These are phyloP conservation scores for Galendromus occidentalis DNA, from an alignment of 1,140 invertebrate genomes.

Conservation along the genomic window DNA sequence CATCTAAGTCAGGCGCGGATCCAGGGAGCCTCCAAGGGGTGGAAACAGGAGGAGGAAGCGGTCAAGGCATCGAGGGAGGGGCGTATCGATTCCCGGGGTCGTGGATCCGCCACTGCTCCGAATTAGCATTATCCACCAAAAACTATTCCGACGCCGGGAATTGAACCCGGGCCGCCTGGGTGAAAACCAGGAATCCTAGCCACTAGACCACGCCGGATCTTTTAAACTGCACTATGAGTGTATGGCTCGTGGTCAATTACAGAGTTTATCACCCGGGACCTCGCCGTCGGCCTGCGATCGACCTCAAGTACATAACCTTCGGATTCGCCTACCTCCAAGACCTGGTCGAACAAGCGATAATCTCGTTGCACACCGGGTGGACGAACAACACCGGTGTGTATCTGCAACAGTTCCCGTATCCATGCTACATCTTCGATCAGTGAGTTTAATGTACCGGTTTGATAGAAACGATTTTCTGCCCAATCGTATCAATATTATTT, in stretches of 20 bases:
- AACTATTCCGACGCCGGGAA: constrained; percentile 49
- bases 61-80: too few relatives aligned
- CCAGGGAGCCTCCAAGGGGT: too few relatives aligned
- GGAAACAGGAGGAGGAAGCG: too few relatives aligned
- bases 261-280: constrained; percentile 29
- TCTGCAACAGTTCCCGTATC: constrained; percentile 39
- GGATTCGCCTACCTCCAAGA: constrained; percentile 42
- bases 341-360: constrained; percentile 37
- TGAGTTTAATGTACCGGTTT: constrained; percentile 22
- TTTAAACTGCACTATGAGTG: not conserved
- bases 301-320: constrained; percentile 37
- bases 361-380: constrained; percentile 30
- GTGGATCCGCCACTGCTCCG: too few relatives aligned
- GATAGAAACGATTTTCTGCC: not conserved
- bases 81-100: too few relatives aligned
- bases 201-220: constrained; percentile 39
- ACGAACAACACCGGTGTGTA: constrained; percentile 25
- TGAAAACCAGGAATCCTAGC: constrained; percentile 63
- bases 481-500: too few relatives aligned
- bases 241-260: constrained; percentile 16
- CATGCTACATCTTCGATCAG: constrained; percentile 38
- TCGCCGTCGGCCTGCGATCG: constrained; percentile 27
- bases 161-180: constrained; percentile 57
- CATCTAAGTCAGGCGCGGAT: too few relatives aligned
- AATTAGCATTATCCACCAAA: too few relatives aligned